Percentiles rank a stretch among this genome's conserved stretches.
These are phyloP conservation scores for Pogonognathellus flavescens DNA, from an alignment of 1,140 invertebrate genomes.

Conservation along the genomic window DNA sequence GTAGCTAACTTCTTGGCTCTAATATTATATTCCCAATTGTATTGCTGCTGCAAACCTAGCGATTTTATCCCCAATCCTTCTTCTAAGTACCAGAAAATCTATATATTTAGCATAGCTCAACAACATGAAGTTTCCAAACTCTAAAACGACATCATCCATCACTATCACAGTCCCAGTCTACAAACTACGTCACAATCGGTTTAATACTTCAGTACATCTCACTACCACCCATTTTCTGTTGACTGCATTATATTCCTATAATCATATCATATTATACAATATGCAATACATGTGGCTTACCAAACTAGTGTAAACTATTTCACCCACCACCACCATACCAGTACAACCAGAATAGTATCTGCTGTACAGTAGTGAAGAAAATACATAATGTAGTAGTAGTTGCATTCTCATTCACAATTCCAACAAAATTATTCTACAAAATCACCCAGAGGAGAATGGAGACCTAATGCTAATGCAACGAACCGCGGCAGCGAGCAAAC, in stretches of 20 bases:
- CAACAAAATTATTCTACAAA: background rate
- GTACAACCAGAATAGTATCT: no score
- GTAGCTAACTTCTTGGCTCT: background rate
- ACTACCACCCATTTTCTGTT: background rate
- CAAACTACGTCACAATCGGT: slow-evolving; percentile 14
- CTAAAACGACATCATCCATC: slow-evolving; percentile 35
- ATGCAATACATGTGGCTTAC: background rate
- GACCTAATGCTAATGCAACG: background rate
- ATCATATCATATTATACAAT: background rate
- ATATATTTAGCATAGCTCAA: no score
- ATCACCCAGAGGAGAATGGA: background rate
- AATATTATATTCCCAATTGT: background rate
- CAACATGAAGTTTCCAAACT: background rate
- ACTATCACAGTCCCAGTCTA: slow-evolving; percentile 16
- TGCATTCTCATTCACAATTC: background rate
- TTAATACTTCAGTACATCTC: background rate
- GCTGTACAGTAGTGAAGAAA: no score
- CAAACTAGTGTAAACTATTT: background rate
- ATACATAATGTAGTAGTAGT: no score
- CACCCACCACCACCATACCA: no score
- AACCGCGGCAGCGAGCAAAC: background rate
- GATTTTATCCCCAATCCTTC: no score
- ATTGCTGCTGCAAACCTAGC: background rate
- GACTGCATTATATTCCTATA: background rate
- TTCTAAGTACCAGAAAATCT: no score